Conservation (phyloP, 2,797 vertebrate species). For the Macropus fuliginosus region DNA sequence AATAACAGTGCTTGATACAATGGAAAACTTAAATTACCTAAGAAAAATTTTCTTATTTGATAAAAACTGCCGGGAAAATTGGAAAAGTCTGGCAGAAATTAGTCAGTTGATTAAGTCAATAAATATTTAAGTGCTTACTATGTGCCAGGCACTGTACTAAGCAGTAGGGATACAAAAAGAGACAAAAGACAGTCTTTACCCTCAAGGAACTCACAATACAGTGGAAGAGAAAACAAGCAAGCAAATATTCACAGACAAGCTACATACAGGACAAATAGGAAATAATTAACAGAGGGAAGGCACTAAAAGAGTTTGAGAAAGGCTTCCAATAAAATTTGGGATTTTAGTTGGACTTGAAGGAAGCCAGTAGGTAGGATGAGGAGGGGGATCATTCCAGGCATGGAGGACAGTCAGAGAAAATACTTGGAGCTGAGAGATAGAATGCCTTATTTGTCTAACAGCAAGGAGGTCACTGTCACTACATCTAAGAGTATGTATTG, state of each 20-base stretch:
- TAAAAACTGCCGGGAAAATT: background rate
- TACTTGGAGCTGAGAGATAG: background rate
- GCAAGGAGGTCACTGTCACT: background rate
- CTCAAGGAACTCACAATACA: background rate
- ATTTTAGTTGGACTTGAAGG: background rate
- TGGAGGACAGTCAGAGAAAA: background rate
- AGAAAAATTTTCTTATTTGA: background rate
- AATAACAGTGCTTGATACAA: background rate
- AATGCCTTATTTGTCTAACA: background rate
- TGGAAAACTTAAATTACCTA: background rate
- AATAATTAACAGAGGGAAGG: background rate
- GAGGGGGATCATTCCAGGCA: background rate
- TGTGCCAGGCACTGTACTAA: background rate
- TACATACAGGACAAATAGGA: background rate
- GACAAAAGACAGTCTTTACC: background rate
- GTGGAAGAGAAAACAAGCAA: background rate
- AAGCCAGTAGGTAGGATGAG: background rate
- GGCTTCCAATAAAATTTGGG: background rate
- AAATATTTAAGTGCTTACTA: background rate
- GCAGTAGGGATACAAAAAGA: background rate
- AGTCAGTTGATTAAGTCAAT: background rate
- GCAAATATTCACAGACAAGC: background rate
- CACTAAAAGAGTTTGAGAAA: background rate
- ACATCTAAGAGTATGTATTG: background rate
- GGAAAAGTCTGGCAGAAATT: background rate